phyloP scores from a whole-genome alignment of 92 coral and sea anemone genomes.

The Hydrozoanthus gracilis region DNA sequence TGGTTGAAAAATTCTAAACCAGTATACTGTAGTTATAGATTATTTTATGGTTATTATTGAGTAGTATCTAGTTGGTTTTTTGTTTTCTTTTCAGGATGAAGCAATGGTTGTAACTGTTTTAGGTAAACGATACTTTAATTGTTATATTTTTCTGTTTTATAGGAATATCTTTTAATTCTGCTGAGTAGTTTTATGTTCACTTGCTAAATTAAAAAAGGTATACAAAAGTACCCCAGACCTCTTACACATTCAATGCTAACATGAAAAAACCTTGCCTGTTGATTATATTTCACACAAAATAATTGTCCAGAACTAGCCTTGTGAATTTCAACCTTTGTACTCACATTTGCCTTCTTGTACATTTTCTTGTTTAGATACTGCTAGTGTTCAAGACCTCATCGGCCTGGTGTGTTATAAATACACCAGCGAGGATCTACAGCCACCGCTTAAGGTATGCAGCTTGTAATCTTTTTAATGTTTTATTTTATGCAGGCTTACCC shows the following conservation, averaged over 20 bases:
- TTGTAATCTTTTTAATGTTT: background rate
- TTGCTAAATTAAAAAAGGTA: too few species aligned
- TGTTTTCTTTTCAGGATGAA: constrained; percentile 65
- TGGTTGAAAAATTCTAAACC: too few species aligned
- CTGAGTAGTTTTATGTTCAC: background rate
- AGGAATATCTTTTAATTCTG: background rate
- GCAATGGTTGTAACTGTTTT: constrained; percentile 74
- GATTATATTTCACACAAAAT: too few species aligned
- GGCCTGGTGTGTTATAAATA: constrained; percentile 92
- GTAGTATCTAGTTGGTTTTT: background rate
- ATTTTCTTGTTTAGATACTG: constrained; percentile 61
- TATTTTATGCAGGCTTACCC: background rate
- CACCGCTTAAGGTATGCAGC: constrained; percentile 75
- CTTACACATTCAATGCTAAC: too few species aligned
- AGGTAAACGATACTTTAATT: constrained; percentile 52
- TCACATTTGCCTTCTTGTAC: background rate
- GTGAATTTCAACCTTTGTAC: background rate
- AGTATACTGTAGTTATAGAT: too few species aligned
- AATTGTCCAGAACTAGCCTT: too few species aligned
- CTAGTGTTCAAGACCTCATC: constrained; percentile 85
- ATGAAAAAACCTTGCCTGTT: too few species aligned
- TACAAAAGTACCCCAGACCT: too few species aligned
- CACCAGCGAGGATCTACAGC: constrained; percentile 73
- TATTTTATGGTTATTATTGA: too few species aligned
- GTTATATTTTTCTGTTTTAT: background rate